A percentile compares a stretch with the other conserved stretches of the same genome.
Conservation (phyloP, 2,888 invertebrate genomes). For the Notodonta dromedarius region DNA sequence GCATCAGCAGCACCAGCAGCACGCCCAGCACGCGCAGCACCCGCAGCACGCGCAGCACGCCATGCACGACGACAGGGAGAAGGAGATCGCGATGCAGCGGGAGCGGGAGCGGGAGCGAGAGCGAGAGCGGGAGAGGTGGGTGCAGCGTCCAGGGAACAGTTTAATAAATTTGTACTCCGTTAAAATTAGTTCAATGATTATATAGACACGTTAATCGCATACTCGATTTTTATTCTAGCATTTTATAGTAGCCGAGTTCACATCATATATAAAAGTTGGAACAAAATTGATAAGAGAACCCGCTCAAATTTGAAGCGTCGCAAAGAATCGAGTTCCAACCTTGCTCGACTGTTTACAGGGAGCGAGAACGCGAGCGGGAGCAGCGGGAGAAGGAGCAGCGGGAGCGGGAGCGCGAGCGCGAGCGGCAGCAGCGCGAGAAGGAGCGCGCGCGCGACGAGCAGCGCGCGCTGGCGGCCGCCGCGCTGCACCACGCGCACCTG, state of each 20-base stretch:
- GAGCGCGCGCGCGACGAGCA: constrained; percentile 55
- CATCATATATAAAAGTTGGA: no score
- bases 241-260: no score
- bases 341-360: constrained; percentile 19
- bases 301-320: no score
- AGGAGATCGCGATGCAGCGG: constrained; percentile 82
- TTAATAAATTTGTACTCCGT: no score
- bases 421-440: constrained; percentile 51
- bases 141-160: not conserved
- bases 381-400: constrained; percentile 70
- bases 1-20: constrained; percentile 46
- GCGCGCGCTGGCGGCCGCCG: constrained; percentile 31
- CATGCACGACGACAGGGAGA: constrained; percentile 80
- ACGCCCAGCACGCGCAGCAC: constrained; percentile 53
- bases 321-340: no score
- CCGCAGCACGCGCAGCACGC: constrained; percentile 40
- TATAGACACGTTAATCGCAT: no score
- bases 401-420: constrained; percentile 70
- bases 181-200: no score
- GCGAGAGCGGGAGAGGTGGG: constrained; percentile 58
- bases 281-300: no score
- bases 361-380: constrained; percentile 58
- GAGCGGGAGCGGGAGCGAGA: constrained; percentile 80
- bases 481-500: constrained; percentile 42
- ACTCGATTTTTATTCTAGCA: no score